Conservation (phyloP, 2,888 invertebrate species). For the Acleris holmiana region DNA sequence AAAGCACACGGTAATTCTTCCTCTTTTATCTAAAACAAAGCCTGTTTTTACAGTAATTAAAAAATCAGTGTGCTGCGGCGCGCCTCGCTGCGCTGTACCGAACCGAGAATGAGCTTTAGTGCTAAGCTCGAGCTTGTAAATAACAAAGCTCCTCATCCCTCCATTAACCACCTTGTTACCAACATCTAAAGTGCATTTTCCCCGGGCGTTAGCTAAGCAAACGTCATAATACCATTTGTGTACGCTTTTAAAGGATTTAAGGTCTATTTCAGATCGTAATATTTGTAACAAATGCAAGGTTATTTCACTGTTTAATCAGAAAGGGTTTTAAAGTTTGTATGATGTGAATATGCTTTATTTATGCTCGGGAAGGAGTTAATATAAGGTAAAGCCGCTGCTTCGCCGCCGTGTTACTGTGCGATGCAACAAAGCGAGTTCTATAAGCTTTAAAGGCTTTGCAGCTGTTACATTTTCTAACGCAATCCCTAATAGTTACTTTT, state of each 20-base stretch:
- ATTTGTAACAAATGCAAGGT: conserved; percentile 36
- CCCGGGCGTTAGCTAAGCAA: background rate
- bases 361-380: background rate
- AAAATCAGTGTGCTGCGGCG: conserved; percentile 7
- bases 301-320: conserved; percentile 6
- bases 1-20: no score
- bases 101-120: conserved; percentile 27
- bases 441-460: no score
- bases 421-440: no score
- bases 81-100: conserved; percentile 21
- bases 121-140: conserved; percentile 29
- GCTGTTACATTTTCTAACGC: no score
- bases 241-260: conserved; percentile 34
- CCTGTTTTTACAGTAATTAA: background rate
- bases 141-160: conserved; percentile 5
- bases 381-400: no score
- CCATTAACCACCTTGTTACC: conserved; percentile 4
- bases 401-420: no score
- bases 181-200: conserved; percentile 4
- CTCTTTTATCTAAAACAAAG: background rate
- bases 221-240: conserved; percentile 33
- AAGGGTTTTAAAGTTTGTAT: conserved; percentile 4
- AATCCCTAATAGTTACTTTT: no score
- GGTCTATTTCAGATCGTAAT: conserved; percentile 22
- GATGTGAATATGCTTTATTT: conserved; percentile 4